Evolutionary conservation across 2,888 invertebrate genomes (phyloP).

Genomic region (Quadroppia sp.): DNA sequence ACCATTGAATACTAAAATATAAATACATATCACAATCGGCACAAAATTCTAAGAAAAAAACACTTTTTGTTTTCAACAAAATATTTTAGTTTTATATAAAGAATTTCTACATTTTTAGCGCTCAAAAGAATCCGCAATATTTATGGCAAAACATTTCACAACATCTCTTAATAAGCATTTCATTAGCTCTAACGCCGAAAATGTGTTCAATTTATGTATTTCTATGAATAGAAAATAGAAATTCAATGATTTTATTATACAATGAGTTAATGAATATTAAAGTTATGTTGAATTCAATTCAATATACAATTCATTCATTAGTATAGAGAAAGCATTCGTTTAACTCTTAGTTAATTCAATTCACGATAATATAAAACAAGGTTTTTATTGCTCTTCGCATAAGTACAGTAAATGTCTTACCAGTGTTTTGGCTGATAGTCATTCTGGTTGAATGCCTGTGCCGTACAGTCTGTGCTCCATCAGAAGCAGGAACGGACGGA

Average conservation of each 20-base stretch:
- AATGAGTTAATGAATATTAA: background rate
- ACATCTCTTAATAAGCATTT: conserved; percentile 5
- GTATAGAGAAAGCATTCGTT: background rate
- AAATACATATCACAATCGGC: background rate
- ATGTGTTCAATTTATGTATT: conserved; percentile 28
- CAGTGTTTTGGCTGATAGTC: conserved; percentile 1
- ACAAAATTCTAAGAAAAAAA: conserved; percentile 8
- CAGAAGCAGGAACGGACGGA: background rate
- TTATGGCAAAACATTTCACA: conserved; percentile 2
- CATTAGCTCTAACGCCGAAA: conserved; percentile 17
- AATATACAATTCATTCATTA: background rate
- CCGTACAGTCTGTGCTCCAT: background rate
- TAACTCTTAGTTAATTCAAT: conserved; percentile 21
- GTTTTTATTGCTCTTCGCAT: conserved; percentile 34
- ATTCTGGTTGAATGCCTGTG: conserved; percentile 20
- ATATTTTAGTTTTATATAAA: background rate
- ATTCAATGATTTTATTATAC: conserved; percentile 23
- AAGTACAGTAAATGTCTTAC: background rate
- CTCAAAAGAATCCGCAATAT: conserved; percentile 28
- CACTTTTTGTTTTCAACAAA: background rate
- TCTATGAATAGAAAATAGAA: conserved; percentile 12
- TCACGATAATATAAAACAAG: conserved; percentile 23
- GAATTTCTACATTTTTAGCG: background rate
- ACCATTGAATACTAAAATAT: conserved; percentile 12
- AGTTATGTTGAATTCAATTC: conserved; percentile 10